phyloP scores from a whole-genome alignment of 92 coral and sea anemone species.

The Isaurus tuberculatus region DNA sequence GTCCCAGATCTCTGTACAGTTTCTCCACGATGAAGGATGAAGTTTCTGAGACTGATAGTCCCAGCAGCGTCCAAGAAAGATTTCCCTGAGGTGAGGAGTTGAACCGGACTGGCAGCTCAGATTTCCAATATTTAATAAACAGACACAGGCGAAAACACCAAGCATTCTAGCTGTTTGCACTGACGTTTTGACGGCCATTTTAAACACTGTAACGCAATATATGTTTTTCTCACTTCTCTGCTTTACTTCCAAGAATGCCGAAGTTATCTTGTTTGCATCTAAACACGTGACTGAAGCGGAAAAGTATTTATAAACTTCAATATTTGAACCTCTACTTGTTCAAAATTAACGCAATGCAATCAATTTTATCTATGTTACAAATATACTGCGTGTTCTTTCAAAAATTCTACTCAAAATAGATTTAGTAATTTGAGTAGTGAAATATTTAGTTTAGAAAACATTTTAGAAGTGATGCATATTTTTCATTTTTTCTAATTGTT shows the following conservation, averaged over 20 bases:
- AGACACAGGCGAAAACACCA: neutral
- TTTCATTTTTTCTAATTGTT: too few relatives aligned
- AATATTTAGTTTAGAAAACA: too few relatives aligned
- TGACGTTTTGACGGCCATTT: neutral
- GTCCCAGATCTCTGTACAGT: constrained; percentile 16
- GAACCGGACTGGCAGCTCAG: constrained; percentile 16
- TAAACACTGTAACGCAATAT: neutral
- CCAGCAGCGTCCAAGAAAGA: constrained; percentile 29
- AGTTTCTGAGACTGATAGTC: constrained; percentile 20
- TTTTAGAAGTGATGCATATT: too few relatives aligned
- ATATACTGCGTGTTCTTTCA: neutral
- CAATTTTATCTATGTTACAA: neutral
- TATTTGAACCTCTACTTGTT: too few relatives aligned
- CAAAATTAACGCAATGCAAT: neutral
- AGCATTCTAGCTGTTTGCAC: neutral
- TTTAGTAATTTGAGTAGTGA: too few relatives aligned
- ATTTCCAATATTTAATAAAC: neutral
- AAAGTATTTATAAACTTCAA: neutral
- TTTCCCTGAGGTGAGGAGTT: constrained; percentile 14
- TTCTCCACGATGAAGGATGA: neutral
- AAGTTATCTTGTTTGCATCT: neutral
- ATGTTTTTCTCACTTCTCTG: neutral
- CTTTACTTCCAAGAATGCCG: neutral
- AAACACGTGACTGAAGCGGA: constrained; percentile 2
- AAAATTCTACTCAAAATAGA: neutral